Percentiles rank a stretch among this genome's conserved stretches.
These are phyloP conservation scores for Scaptomyza polygonia DNA, from an alignment of 2,888 invertebrate genomes.

Conservation along the genomic window DNA sequence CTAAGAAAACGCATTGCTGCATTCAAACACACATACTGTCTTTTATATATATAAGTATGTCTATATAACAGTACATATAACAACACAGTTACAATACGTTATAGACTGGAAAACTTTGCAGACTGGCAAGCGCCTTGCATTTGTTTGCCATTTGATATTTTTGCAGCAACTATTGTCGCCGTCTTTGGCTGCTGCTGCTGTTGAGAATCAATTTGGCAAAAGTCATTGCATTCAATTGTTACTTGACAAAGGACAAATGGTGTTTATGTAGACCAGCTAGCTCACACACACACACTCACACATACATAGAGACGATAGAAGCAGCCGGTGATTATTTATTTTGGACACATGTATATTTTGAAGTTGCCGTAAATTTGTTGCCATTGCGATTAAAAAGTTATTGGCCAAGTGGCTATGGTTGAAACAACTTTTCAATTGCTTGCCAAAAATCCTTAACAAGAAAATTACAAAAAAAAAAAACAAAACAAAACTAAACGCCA, in stretches of 20 bases:
- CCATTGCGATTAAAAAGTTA: constrained; percentile 73
- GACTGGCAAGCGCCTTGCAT: constrained; percentile 64
- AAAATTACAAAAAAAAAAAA: background rate
- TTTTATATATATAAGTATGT: background rate
- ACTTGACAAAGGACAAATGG: constrained; percentile 79
- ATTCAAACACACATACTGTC: constrained; percentile 44
- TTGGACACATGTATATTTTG: constrained; percentile 75
- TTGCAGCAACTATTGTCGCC: constrained; percentile 54
- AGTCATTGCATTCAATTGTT: constrained; percentile 79
- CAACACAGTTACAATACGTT: constrained; percentile 7
- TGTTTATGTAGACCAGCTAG: constrained; percentile 65
- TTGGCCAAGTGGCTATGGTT: constrained; percentile 65
- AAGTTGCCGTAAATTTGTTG: constrained; percentile 60
- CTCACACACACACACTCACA: constrained; percentile 10
- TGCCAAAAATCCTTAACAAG: constrained; percentile 59
- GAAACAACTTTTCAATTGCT: constrained; percentile 73
- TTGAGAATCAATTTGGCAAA: constrained; percentile 77
- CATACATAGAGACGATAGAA: constrained; percentile 11
- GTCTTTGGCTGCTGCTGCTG: constrained; percentile 43
- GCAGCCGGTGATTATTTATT: constrained; percentile 69
- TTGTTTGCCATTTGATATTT: constrained; percentile 63
- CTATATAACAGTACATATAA: background rate
- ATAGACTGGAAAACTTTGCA: constrained; percentile 39
- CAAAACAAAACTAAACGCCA: background rate
- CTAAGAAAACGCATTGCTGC: constrained; percentile 61